Base-by-base conservation (phyloP, 2,888 invertebrate species). In the Tinea semifulvella region DNA sequence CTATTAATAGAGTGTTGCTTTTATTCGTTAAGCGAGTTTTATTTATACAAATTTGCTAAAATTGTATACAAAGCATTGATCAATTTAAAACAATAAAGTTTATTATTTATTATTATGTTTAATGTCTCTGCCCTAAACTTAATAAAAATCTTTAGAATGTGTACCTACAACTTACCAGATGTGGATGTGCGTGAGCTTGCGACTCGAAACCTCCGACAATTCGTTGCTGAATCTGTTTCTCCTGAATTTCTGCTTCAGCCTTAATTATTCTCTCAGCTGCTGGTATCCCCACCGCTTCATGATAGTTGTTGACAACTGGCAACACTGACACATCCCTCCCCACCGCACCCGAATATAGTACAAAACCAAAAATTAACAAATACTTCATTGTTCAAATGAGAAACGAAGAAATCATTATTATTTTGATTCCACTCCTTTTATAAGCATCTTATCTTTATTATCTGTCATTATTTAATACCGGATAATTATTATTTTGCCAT, bases 321-420 rank as follows among this genome's bases (percentile, higher is more conserved):
- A 44, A 25, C 10, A 49, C 58, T 2, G 50, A 51, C 13, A 53
- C 57, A 31, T n/a, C 31, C n/a, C n/a, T 31, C 36, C 55, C 54
- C 22, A 55, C 49, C 17, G 51, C 52, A 36, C 61, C 44, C 38
- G 45, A 44, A 47, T 43, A 54, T 6, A 40, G 38, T 18, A n/a
- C 10, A 22, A 49, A 28, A 31, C 45, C 44, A 11, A 48, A 27
- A 8, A 58, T 10, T 38, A 60, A 11, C n/a, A 56, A 20, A 20
- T 2, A 40, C 20, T 22, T 20, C 40, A 40, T 40, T 13, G n/a
- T 31, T 2, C 3, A 3, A 31, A n/a, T n/a, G n/a, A n/a, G n/a
- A n/a, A 31, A 2, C 11, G 6, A 3, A 31, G 14, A 31, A 31
- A 31, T 31, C 31, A 31, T 31, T 13, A 31, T 14, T 4, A 13